Base-by-base conservation (phyloP, 2,113 vertebrate genomes). In the Cyanistes caeruleus region DNA sequence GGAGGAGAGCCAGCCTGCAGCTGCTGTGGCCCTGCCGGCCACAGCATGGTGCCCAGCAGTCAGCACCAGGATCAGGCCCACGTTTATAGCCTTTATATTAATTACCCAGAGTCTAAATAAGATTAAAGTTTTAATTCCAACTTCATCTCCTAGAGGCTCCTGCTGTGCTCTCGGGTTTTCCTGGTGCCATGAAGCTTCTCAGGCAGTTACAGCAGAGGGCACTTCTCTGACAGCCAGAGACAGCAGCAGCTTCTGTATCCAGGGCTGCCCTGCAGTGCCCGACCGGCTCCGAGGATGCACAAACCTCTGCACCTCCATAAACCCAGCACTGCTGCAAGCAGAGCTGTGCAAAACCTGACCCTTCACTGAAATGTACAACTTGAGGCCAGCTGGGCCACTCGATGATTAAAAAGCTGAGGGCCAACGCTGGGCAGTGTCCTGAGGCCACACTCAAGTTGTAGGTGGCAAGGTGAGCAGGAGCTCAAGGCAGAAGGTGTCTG, bases 51-150 rank as follows among this genome's bases (percentile, higher is more conserved):
- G 46, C 81, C 84, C 14, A 0, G 65, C 74, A 89, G 46, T 15
- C 81, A 93, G 93, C 5, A 0, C 9, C 15, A 85, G 94, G 89
- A 94, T 93, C 89, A 58, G 87, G 70, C 67, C 84, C 89, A 1
- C 44, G 2, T 56, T 91, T 93, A 91, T 72, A 94, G 93, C 55
- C 75, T 65, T 78, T 69, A 49, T 94, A 96, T 95, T 95, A 95
- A 96, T 93, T 97, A 95, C 46, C 13, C 67, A 35, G 69, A 76
- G 59, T 39, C 84, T 89, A 91, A 96, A 89, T 95, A 94, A 94
- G 93, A 95, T 96, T 92, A 87, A 92, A 93, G 80, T 91, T 96
- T 94, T 95, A 96, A 96, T 95, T 96, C 93, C 19, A 2, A 86
- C 91, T 85, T 82, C 87, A 85, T 91, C 94, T 93, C 81, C 87